phyloP scores from a whole-genome alignment of 2,888 invertebrate species.

The Chalcosyrphus nemorum region DNA sequence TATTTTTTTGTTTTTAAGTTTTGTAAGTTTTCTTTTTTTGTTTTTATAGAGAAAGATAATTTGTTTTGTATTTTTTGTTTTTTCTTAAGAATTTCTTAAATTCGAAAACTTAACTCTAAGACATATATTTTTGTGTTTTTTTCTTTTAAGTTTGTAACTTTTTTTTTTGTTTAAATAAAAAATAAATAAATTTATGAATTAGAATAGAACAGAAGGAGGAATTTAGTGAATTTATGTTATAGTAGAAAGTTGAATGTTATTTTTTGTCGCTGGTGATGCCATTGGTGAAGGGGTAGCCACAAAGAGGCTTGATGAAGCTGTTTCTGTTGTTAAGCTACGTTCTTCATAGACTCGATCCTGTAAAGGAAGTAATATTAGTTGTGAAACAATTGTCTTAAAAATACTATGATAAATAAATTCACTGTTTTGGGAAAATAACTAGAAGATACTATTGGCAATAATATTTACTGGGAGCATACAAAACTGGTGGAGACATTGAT shows the following conservation, averaged over 20 bases:
- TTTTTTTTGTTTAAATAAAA: constrained; percentile 30
- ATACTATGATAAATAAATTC: too few species aligned
- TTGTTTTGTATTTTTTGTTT: constrained; percentile 14
- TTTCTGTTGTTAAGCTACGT: constrained; percentile 80
- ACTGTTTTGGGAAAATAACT: too few species aligned
- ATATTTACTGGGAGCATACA: too few species aligned
- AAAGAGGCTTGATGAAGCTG: constrained; percentile 81
- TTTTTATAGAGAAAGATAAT: constrained; percentile 50
- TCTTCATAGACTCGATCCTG: constrained; percentile 82
- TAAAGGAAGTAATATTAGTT: not conserved
- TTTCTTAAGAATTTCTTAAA: constrained; percentile 38
- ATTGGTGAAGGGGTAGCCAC: constrained; percentile 81
- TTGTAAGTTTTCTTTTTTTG: constrained; percentile 42
- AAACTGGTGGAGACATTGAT: too few species aligned
- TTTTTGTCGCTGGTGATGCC: constrained; percentile 80
- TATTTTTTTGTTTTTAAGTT: constrained; percentile 17
- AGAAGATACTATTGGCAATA: too few species aligned
- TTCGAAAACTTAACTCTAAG: constrained; percentile 49
- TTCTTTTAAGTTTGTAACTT: constrained; percentile 7
- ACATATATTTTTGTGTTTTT: too few species aligned
- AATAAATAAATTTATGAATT: constrained; percentile 3
- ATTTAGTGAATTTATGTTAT: constrained; percentile 75
- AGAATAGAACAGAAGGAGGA: not conserved
- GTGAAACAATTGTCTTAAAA: too few species aligned
- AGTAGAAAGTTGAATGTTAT: constrained; percentile 79